These are phyloP conservation scores for Diachrysia chrysitis DNA, from an alignment of 2,888 invertebrate species.

Conservation along the genomic window DNA sequence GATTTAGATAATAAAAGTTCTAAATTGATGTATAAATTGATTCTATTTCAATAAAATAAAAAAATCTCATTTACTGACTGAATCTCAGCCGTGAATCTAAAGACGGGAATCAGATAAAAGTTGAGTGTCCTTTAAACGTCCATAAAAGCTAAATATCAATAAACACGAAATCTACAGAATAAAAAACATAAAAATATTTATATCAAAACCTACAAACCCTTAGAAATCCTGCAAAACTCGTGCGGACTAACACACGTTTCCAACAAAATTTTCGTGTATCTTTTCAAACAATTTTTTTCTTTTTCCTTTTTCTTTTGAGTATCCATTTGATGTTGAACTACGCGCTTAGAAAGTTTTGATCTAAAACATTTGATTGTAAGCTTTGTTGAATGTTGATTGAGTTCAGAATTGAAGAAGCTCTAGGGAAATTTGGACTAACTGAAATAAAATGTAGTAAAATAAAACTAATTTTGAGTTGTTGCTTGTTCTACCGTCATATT, in stretches of 20 bases:
- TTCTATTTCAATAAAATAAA: too few species aligned
- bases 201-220: not conserved
- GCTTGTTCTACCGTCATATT: too few species aligned
- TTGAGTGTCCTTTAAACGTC: not conserved
- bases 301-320: not conserved
- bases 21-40: too few species aligned
- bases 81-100: not conserved
- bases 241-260: not conserved
- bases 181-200: not conserved
- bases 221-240: not conserved
- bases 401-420: not conserved
- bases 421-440: conserved; percentile 1
- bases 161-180: not conserved
- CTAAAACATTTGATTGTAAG: conserved; percentile 1
- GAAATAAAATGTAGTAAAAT: too few species aligned
- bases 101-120: not conserved
- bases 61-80: not conserved
- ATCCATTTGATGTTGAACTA: not conserved
- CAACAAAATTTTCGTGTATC: not conserved
- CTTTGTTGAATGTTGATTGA: not conserved
- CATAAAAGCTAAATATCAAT: not conserved
- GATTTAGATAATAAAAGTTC: too few species aligned
- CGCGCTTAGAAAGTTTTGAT: not conserved
- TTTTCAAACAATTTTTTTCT: not conserved
- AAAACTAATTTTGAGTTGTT: too few species aligned